phyloP scores from a whole-genome alignment of 2,888 invertebrate genomes.

The Listrodromus nycthemerus region DNA sequence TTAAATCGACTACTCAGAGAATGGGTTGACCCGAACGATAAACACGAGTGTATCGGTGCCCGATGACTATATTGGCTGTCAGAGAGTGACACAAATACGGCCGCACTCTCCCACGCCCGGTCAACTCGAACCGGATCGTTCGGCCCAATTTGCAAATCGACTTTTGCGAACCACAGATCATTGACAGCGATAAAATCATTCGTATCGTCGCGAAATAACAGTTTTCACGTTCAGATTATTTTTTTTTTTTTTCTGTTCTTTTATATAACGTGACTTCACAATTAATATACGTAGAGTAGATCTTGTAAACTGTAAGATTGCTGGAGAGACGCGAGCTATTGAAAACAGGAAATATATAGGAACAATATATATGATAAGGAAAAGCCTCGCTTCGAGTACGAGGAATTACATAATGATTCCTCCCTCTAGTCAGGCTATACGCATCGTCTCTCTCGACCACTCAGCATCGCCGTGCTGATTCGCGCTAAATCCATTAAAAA shows the following conservation, averaged over 20 bases:
- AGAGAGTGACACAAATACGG: constrained; percentile 57
- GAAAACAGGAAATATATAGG: background rate
- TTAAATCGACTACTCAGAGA: background rate
- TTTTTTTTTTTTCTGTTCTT: too few relatives aligned
- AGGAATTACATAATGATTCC: constrained; percentile 36
- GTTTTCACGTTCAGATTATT: too few relatives aligned
- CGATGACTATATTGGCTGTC: constrained; percentile 27
- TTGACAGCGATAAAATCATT: constrained; percentile 8
- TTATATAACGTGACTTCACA: too few relatives aligned
- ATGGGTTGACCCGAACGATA: constrained; percentile 8
- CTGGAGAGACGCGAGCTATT: background rate
- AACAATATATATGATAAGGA: constrained; percentile 28
- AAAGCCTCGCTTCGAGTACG: background rate
- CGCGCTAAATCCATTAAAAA: constrained; percentile 34
- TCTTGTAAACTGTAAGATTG: too few relatives aligned
- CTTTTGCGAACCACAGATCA: constrained; percentile 29
- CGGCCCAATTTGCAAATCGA: constrained; percentile 57
- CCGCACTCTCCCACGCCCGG: constrained; percentile 44
- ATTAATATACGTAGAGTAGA: too few relatives aligned
- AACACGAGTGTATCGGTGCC: constrained; percentile 33
- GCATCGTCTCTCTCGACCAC: background rate
- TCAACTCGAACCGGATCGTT: constrained; percentile 53
- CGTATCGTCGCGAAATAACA: background rate
- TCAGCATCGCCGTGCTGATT: constrained; percentile 13
- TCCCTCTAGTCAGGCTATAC: constrained; percentile 10